These are phyloP conservation scores for Phyllotreta cruciferae DNA, from an alignment of 2,888 invertebrate species.

Conservation along the genomic window DNA sequence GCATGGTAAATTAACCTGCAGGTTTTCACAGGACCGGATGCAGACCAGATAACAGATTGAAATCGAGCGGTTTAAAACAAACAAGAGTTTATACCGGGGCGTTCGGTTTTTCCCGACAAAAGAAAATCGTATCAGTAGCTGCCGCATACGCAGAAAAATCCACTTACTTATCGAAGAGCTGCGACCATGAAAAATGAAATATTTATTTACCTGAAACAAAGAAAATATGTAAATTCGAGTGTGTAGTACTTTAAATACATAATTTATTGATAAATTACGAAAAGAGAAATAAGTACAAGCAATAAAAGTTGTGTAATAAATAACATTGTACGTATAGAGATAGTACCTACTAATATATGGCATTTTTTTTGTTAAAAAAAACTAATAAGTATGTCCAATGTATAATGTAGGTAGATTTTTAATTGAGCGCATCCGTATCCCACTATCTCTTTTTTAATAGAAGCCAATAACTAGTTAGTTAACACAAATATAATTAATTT, in stretches of 20 bases:
- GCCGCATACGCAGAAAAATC: slow-evolving; percentile 8
- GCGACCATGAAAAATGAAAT: slow-evolving; percentile 15
- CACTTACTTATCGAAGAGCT: slow-evolving; percentile 27
- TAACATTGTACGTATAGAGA: too few relatives aligned
- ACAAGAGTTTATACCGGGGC: neutral
- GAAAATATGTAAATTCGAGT: slow-evolving; percentile 22
- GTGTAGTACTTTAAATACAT: slow-evolving; percentile 3
- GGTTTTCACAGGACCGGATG: neutral
- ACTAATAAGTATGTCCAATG: too few relatives aligned
- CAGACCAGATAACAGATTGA: neutral
- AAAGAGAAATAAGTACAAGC: too few relatives aligned
- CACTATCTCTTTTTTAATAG: too few relatives aligned
- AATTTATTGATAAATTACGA: neutral
- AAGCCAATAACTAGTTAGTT: too few relatives aligned
- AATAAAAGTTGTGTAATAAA: too few relatives aligned
- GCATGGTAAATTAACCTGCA: neutral
- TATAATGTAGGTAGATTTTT: too few relatives aligned
- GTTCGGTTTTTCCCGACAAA: neutral
- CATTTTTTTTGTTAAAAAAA: too few relatives aligned
- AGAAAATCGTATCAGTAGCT: slow-evolving; percentile 8
- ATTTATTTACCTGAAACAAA: slow-evolving; percentile 32
- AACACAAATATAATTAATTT: too few relatives aligned
- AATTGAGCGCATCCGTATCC: too few relatives aligned
- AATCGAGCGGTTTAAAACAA: neutral
- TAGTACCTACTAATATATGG: too few relatives aligned